Evolutionary conservation across 2,797 vertebrate genomes (phyloP), one percentile per base, ranked within the genome.

Genomic region (Lepilemur septentrionalis): DNA sequence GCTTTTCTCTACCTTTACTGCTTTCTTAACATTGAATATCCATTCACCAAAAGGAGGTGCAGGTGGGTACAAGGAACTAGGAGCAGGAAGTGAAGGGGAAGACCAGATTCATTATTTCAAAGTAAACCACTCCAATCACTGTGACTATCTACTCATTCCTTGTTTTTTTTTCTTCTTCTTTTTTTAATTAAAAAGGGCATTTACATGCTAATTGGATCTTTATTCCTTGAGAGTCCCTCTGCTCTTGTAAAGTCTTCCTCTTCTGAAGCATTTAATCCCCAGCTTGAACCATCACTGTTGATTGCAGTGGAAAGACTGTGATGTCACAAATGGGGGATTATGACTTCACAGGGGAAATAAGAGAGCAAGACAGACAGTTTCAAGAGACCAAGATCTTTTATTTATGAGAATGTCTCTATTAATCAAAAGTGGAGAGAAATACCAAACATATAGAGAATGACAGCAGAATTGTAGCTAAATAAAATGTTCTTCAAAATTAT

Each of bases 261-360:
- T 94, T 98, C 97, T 87, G 93, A 93, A 98, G 95, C 65, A 95
- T 87, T 97, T 97, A 98, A 98, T 97, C 97, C 97, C 52, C 95
- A 98, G 95, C 88, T 98, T 94, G 94, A 98, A 97, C 97, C 97
- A 98, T 98, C 98, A 98, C 85, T 89, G 93, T 81, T 97, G 97
- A 97, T 81, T 22, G 92, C 93, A 5, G 1, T 79, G 80, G 81
- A 92, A 81, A 87, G 97, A 87, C 96, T 97, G 93, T 98, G 98
- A 98, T 98, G 98, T 98, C 98, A 98, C 95, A 97, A 96, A 93
- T 89, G 93, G 93, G 80, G 91, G 98, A 98, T 98, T 98, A 98
- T 87, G 96, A 98, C 97, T 95, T 96, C 97, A 97, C 94, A 95
- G 22, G 93, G 91, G 96, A 93, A 96, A 92, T 98, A 98, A 98